A percentile compares a stretch with the other conserved stretches of the same genome.
Conservation (phyloP, 2,113 vertebrate species). For the Stigmatopora argus region DNA sequence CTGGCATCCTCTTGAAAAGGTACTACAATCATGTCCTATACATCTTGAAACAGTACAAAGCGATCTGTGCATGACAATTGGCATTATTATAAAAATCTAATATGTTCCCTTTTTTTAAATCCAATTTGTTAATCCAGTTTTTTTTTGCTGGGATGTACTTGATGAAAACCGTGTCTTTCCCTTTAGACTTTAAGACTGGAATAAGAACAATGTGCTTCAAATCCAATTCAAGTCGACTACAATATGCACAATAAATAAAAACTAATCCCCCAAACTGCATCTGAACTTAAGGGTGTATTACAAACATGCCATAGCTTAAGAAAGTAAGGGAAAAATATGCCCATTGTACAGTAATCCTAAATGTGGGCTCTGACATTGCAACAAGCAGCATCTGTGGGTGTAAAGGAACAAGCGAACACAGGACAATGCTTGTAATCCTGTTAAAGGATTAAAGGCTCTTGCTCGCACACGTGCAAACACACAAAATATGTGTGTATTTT, state of each 20-base stretch:
- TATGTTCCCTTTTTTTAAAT: no score
- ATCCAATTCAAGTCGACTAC: not conserved
- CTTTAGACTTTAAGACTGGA: not conserved
- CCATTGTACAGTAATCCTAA: constrained; percentile 46
- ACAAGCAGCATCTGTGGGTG: constrained; percentile 42
- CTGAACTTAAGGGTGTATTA: constrained; percentile 7
- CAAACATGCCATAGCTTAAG: constrained; percentile 1
- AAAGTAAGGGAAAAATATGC: constrained; percentile 14
- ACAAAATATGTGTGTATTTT: constrained; percentile 26
- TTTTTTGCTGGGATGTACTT: no score
- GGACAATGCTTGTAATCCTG: constrained; percentile 67
- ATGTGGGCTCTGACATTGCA: constrained; percentile 51
- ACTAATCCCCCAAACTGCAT: not conserved
- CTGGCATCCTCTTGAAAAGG: no score
- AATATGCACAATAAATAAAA: not conserved
- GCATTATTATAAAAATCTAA: no score
- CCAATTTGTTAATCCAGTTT: no score
- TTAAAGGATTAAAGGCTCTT: constrained; percentile 59
- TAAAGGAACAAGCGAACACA: constrained; percentile 57
- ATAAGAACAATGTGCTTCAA: not conserved
- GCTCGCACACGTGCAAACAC: constrained; percentile 21
- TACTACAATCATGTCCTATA: no score
- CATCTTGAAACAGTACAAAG: no score
- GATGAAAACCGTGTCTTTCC: not conserved
- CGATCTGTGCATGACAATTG: no score